Evolutionary conservation across 2,113 vertebrate genomes (phyloP).

Genomic region (Carettochelys insculpta): DNA sequence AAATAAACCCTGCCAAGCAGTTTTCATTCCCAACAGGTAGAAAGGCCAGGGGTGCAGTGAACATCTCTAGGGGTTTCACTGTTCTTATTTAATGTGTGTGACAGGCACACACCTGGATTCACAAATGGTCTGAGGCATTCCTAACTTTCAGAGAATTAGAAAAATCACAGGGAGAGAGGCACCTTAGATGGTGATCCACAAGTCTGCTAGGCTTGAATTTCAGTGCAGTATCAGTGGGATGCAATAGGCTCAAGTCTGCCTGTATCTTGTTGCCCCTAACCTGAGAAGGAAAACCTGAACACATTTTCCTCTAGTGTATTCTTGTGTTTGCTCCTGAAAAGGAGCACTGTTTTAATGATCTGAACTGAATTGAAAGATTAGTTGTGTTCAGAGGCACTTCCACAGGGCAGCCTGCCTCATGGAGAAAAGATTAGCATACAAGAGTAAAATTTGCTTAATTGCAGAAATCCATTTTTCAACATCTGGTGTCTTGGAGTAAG

Average conservation of each 20-base stretch:
- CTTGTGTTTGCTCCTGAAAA: conserved; percentile 43
- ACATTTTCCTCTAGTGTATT: not conserved
- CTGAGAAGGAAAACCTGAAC: not conserved
- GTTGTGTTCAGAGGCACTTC: conserved; percentile 18
- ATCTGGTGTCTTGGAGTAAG: conserved; percentile 12
- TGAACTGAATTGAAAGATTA: not conserved
- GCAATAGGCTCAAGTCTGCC: not conserved
- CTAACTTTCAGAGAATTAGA: too few relatives aligned
- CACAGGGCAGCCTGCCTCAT: conserved; percentile 37
- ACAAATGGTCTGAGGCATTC: too few relatives aligned
- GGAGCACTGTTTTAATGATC: not conserved
- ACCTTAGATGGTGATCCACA: too few relatives aligned
- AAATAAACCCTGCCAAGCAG: too few relatives aligned
- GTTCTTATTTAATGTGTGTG: too few relatives aligned
- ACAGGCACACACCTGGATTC: too few relatives aligned
- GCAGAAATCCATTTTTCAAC: conserved; percentile 64
- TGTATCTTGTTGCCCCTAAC: conserved; percentile 9
- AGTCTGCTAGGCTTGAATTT: not conserved
- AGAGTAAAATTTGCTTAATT: conserved; percentile 58
- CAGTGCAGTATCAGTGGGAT: conserved; percentile 15
- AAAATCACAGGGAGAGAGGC: too few relatives aligned
- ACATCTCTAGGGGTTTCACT: too few relatives aligned
- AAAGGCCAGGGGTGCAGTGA: too few relatives aligned
- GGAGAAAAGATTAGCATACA: conserved; percentile 21
- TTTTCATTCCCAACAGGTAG: too few relatives aligned